A percentile compares a stretch with the other conserved stretches of the same genome.
These are phyloP conservation scores for Acropora tenuis DNA, from an alignment of 64 coral and sea anemone species.

Conservation along the genomic window DNA sequence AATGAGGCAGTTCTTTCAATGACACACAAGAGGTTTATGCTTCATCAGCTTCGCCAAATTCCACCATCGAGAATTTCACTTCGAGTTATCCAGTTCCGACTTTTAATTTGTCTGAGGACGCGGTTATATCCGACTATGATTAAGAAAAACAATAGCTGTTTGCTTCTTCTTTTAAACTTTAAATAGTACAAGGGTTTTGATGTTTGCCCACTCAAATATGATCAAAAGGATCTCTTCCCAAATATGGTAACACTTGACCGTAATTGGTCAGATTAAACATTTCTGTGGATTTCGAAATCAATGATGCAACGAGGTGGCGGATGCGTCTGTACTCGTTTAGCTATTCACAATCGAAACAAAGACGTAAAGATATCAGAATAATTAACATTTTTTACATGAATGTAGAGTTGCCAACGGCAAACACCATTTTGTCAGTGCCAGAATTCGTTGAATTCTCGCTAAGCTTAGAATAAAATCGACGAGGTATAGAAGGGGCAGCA, in stretches of 20 bases:
- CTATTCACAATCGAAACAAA: background rate
- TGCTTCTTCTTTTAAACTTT: background rate
- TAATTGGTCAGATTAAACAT: constrained; percentile 55
- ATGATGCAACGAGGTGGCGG: background rate
- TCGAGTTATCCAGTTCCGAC: background rate
- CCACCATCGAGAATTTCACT: background rate
- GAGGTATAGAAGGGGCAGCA: background rate
- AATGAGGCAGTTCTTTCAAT: too few relatives aligned
- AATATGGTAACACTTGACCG: constrained; percentile 33
- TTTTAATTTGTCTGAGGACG: background rate
- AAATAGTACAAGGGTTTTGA: background rate
- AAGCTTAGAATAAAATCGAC: background rate
- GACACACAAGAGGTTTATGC: background rate
- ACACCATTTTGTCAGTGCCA: background rate
- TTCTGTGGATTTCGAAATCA: too few relatives aligned
- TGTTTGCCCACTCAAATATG: background rate
- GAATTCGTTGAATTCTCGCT: background rate
- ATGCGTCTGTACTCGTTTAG: background rate
- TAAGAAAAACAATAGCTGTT: background rate
- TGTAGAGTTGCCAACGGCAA: background rate
- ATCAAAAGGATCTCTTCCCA: constrained; percentile 4
- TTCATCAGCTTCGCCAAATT: background rate
- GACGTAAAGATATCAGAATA: background rate
- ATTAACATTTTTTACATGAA: background rate
- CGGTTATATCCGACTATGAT: background rate